Evolutionary conservation across 2,113 vertebrate genomes (phyloP).

Genomic region (Cyanoliseus patagonus): DNA sequence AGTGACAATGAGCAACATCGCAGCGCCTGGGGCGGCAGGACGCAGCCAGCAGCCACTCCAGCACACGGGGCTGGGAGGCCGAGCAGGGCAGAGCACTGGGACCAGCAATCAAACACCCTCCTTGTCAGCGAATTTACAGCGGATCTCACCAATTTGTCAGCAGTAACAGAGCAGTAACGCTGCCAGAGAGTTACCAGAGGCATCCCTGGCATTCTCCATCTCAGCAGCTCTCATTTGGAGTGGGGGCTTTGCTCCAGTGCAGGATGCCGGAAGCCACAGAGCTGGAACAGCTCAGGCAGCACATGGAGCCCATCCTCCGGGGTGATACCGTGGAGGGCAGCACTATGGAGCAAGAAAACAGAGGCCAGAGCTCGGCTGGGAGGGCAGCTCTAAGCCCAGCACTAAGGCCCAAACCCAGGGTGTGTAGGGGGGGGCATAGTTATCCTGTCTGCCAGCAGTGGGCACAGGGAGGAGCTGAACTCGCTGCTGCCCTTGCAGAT

Average conservation of each 20-base stretch:
- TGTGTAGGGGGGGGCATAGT: neutral
- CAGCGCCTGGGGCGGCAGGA: accelerated
- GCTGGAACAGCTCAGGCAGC: neutral
- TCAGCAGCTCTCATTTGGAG: accelerated
- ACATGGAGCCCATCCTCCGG: accelerated
- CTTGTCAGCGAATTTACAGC: accelerated
- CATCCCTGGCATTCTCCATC: neutral
- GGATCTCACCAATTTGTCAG: neutral
- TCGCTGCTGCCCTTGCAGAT: slow-evolving; percentile 45
- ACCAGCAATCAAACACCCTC: neutral
- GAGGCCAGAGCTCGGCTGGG: accelerated
- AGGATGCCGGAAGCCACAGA: accelerated
- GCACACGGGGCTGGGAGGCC: neutral
- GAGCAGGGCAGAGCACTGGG: neutral
- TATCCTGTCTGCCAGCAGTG: neutral
- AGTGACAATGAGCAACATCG: accelerated
- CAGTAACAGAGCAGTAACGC: accelerated
- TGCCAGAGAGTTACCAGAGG: neutral
- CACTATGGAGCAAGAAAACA: accelerated
- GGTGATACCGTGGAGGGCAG: accelerated
- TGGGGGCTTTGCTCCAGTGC: neutral
- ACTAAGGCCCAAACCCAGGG: neutral
- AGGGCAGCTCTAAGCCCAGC: neutral
- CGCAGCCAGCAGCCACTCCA: accelerated
- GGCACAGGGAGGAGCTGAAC: neutral